phyloP scores from a whole-genome alignment of 2,888 invertebrate species.

The Euzetes globulus region DNA sequence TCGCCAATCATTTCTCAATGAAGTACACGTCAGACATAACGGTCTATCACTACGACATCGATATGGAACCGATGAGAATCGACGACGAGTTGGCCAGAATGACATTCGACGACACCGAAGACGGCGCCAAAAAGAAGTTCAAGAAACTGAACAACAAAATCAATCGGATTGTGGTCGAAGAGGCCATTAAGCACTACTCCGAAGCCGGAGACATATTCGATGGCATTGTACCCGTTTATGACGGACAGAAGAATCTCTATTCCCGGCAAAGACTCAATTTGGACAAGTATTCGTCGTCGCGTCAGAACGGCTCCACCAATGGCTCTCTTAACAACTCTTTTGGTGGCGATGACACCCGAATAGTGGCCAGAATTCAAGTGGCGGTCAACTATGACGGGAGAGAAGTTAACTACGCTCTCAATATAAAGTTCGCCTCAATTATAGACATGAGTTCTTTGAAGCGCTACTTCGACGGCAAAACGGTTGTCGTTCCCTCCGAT shows the following conservation, averaged over 20 bases:
- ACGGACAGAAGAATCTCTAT: constrained; percentile 31
- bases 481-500: background rate
- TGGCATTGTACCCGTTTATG: constrained; percentile 26
- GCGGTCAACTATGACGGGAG: background rate
- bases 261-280: background rate
- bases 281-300: background rate
- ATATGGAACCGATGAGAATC: constrained; percentile 24
- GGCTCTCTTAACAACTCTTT: too few relatives aligned
- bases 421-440: constrained; percentile 20
- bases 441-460: constrained; percentile 20
- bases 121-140: constrained; percentile 6
- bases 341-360: background rate
- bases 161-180: constrained; percentile 18
- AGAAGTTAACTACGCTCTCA: constrained; percentile 4
- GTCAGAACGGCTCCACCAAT: background rate
- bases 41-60: constrained; percentile 27
- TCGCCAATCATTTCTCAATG: constrained; percentile 31
- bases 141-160: constrained; percentile 6
- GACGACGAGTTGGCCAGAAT: background rate
- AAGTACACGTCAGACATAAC: background rate
- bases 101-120: background rate
- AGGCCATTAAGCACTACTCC: background rate
- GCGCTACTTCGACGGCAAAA: constrained; percentile 4
- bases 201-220: background rate
- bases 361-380: constrained; percentile 1